Conservation (phyloP, 2,113 vertebrate genomes). For the Herpetotheres cachinnans region DNA sequence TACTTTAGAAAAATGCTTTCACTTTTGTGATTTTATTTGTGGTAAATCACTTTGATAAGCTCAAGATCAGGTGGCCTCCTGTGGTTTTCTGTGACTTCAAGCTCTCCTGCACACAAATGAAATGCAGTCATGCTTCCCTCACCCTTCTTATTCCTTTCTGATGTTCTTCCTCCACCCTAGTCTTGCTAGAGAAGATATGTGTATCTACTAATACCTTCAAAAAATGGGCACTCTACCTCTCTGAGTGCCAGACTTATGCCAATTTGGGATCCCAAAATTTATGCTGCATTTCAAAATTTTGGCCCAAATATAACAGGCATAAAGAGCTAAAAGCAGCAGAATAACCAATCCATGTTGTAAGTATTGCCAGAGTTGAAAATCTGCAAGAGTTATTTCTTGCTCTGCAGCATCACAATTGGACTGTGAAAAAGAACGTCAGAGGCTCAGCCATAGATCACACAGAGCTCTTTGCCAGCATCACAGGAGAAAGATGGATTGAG, state of each 20-base stretch:
- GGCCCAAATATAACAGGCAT: not conserved
- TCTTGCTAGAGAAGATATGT: not conserved
- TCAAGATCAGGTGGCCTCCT: not conserved
- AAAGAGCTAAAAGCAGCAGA: not conserved
- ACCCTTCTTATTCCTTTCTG: not conserved
- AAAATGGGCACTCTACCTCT: not conserved
- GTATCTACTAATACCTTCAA: not conserved
- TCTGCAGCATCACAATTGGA: not conserved
- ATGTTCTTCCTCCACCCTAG: not conserved
- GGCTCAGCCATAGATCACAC: not conserved
- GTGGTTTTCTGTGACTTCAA: not conserved
- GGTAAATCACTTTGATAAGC: not conserved
- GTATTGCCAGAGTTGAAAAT: not conserved
- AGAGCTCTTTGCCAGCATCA: not conserved
- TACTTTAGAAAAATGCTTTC: not conserved
- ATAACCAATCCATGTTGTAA: not conserved
- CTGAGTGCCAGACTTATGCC: not conserved
- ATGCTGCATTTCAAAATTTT: not conserved
- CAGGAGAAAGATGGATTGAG: not conserved
- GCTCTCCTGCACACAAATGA: not conserved
- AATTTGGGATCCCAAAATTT: not conserved
- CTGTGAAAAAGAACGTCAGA: not conserved
- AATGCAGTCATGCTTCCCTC: not conserved
- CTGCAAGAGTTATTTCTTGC: not conserved
- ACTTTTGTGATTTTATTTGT: not conserved